Base-by-base conservation (phyloP, 2,888 invertebrate species). In the Cyaniris semiargus region DNA sequence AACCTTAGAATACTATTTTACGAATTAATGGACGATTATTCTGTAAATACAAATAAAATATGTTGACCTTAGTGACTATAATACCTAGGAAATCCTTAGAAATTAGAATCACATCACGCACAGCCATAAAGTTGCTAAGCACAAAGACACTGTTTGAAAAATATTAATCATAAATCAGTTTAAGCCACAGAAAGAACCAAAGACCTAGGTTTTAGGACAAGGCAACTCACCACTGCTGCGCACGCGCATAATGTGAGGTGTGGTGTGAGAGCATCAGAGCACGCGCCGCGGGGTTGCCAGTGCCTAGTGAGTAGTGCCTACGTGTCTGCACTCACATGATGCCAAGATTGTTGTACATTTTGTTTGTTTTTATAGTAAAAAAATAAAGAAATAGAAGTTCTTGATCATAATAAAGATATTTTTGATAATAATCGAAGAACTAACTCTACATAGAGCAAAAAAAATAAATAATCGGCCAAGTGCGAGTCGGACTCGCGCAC, bases 251-350 rank as follows among this genome's bases (percentile, higher is more conserved):
- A n/a, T n/a, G 27, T 8, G 23, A 8, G 23, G 3, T 21, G 27
- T 21, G n/a, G n/a, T n/a, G n/a, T n/a, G n/a, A n/a, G n/a, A n/a
- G n/a, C n/a, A n/a, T n/a, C n/a, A 58, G 8, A n/a, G 66, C 66
- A 2, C 66, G 66, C 27, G 66, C 66, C 66, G 66, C 66, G 66
- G 66, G 66, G 66, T 27, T 66, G 27, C 27, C 66, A 13, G 15
- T 10, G 27, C 27, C 66, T 66, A 66, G n/a, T n/a, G n/a, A n/a
- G 66, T 31, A 13, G 15, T 10, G 27, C 27, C 66, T 66, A 66
- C 66, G 27, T 18, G 27, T 10, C 23, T 23, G 60, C 3, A 66
- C 15, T 66, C 66, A 60, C 60, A 66, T 31, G 66, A 66, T 31
- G 66, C 66, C 66, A 66, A 13, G 8, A 8, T 21, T 58, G 21